phyloP scores from a whole-genome alignment of 2,797 vertebrate species.

The Bovichtus diacanthus region DNA sequence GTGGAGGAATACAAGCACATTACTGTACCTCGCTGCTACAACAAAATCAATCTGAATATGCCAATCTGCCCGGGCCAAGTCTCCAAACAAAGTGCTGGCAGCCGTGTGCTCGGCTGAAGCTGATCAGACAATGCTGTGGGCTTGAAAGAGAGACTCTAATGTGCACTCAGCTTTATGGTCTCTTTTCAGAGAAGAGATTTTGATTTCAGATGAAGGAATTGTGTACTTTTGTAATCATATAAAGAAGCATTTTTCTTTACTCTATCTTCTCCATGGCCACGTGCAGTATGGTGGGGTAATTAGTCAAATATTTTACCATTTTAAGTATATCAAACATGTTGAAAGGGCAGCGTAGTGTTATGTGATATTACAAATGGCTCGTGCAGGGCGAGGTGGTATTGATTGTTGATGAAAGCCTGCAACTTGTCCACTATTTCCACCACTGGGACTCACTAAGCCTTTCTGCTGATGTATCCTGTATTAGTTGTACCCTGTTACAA shows the following conservation, averaged over 20 bases:
- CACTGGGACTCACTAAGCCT: conserved; percentile 43
- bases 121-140: conserved; percentile 12
- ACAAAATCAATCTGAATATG: conserved; percentile 71
- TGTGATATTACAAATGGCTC: conserved; percentile 39
- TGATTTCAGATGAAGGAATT: conserved; percentile 27
- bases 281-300: not conserved
- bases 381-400: conserved; percentile 42
- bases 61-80: conserved; percentile 53
- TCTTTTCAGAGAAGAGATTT: conserved; percentile 11
- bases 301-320: conserved; percentile 13
- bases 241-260: not conserved
- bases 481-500: conserved; percentile 35
- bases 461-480: conserved; percentile 52
- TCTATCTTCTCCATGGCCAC: not conserved
- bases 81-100: conserved; percentile 59
- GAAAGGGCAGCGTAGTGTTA: conserved; percentile 22
- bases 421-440: conserved; percentile 47
- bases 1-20: conserved; percentile 61
- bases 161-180: not conserved
- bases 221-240: conserved; percentile 1
- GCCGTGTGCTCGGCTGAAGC: conserved; percentile 14
- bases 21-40: conserved; percentile 64
- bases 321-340: conserved; percentile 14
- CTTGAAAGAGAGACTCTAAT: conserved; percentile 21
- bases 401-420: conserved; percentile 64